Conservation (phyloP, 2,888 invertebrate genomes). For the Meganola albula region DNA sequence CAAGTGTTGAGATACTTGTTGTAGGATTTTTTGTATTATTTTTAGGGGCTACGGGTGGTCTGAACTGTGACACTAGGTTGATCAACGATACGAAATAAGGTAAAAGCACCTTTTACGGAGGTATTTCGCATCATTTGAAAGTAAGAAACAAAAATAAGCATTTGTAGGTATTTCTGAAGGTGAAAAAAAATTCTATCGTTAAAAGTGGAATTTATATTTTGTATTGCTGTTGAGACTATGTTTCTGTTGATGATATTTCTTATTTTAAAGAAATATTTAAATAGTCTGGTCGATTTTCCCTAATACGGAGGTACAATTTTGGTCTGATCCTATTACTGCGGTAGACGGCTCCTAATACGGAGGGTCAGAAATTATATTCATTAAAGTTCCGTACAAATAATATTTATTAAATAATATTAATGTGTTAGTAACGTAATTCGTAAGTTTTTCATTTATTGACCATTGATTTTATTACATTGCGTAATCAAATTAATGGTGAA, state of each 20-base stretch:
- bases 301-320: slow-evolving; percentile 2
- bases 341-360: slow-evolving; percentile 8
- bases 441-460: slow-evolving; percentile 7
- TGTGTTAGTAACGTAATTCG: background rate
- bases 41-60: slow-evolving; percentile 1
- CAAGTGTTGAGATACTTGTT: slow-evolving; percentile 1
- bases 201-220: background rate
- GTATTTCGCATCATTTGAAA: slow-evolving; percentile 3
- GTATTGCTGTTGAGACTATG: too few species aligned
- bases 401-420: slow-evolving; percentile 2
- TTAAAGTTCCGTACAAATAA: slow-evolving; percentile 4
- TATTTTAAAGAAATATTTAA: background rate
- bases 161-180: slow-evolving; percentile 1
- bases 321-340: slow-evolving; percentile 7
- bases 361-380: slow-evolving; percentile 8
- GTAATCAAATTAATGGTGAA: too few species aligned
- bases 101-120: background rate
- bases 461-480: too few species aligned
- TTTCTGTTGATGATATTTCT: too few species aligned
- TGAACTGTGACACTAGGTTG: background rate
- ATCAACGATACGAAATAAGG: background rate
- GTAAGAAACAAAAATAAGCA: slow-evolving; percentile 3
- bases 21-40: slow-evolving; percentile 5
- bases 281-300: background rate
- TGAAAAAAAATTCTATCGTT: background rate